Base-by-base conservation (phyloP, 2,888 invertebrate species). In the Pachymerium ferrugineum region DNA sequence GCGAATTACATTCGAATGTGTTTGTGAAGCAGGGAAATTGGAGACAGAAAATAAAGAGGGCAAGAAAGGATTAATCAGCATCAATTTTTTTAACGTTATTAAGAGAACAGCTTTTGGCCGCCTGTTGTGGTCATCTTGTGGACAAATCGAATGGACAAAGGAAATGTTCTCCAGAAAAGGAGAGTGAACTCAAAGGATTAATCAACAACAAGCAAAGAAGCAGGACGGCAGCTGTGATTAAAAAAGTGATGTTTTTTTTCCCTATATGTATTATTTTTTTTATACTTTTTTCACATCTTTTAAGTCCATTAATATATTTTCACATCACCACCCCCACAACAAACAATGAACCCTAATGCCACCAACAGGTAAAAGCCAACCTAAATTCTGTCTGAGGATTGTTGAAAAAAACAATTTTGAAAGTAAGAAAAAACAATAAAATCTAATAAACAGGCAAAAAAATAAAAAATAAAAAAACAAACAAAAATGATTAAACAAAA, bases 81-180 rank as follows among this genome's bases (percentile, higher is more conserved):
- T 47, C 22, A 47, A 47, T 16, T 47, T 47, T 47, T 47, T 47
- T 47, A n/a, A n/a, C n/a, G 19, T 47, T 47, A 8, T 47, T 47
- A 47, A 47, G 47, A 47, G 47, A 47, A 47, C 47, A 47, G 47
- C 47, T 47, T n/a, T 47, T 47, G 47, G 47, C 47, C 47, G 47
- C 47, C 47, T 47, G 47, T 47, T 47, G 47, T 47, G 47, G 47
- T 47, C 47, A 47, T 47, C 47, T 2, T 47, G 47, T 47, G 47
- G 47, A 47, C 47, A 47, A n/a, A 47, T 47, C 47, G 47, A 47
- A 47, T 47, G 47, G 47, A 47, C 47, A 47, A 47, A 47, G n/a
- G 16, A 47, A 47, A 47, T 8, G 8, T 3, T 47, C 16, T 19
- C 47, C 16, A 8, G 16, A 16, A 47, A 47, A 47, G 47, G 22